Conservation (phyloP, 2,797 vertebrate species). For the Phrynocephalus guinanensis region DNA sequence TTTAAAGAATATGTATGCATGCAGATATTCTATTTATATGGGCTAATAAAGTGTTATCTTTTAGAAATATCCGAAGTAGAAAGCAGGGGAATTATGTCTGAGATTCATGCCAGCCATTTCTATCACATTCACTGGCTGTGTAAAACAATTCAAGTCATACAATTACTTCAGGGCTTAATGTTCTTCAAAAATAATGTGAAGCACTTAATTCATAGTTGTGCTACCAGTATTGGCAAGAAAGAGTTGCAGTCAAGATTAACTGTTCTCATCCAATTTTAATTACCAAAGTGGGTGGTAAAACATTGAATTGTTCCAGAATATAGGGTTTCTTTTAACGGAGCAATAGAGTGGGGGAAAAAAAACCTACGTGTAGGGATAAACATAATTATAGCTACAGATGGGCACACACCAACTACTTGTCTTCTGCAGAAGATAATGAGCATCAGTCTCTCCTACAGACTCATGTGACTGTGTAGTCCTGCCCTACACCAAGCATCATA, state of each 20-base stretch:
- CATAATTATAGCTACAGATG: constrained; percentile 59
- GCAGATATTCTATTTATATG: constrained; percentile 29
- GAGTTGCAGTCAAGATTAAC: constrained; percentile 49
- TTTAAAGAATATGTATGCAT: constrained; percentile 57
- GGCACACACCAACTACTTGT: constrained; percentile 54
- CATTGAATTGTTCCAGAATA: constrained; percentile 39
- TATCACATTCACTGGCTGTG: constrained; percentile 61
- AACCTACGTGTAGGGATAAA: constrained; percentile 53
- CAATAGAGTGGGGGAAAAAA: constrained; percentile 36
- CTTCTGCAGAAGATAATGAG: constrained; percentile 61
- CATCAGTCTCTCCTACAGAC: constrained; percentile 41
- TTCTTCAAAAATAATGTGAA: constrained; percentile 59
- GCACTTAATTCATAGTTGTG: constrained; percentile 53
- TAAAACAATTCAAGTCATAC: constrained; percentile 60
- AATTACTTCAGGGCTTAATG: constrained; percentile 60
- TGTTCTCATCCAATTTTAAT: constrained; percentile 64
- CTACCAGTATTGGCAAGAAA: constrained; percentile 53
- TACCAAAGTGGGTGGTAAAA: constrained; percentile 50
- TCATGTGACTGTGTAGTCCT: constrained; percentile 14
- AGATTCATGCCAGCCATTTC: constrained; percentile 43
- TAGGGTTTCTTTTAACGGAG: constrained; percentile 45
- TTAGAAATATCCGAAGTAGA: constrained; percentile 54
- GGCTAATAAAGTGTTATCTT: constrained; percentile 47
- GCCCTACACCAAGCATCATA: neutral
- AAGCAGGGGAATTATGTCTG: constrained; percentile 52